Evolutionary conservation across 2,113 vertebrate genomes (phyloP).

Genomic region (Merops nubicus): DNA sequence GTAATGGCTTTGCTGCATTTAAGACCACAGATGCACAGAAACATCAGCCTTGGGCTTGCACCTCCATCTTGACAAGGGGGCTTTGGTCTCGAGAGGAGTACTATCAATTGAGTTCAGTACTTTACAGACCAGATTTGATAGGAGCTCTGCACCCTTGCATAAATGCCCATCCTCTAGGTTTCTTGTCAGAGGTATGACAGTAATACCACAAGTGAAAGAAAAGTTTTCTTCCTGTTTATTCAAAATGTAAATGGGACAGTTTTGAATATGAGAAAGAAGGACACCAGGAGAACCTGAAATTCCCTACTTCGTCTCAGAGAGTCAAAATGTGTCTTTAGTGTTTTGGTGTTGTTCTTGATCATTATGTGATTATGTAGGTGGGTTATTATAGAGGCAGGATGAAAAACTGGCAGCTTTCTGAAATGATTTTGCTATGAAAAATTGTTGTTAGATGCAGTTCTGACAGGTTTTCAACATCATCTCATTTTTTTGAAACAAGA

Average conservation of each 20-base stretch:
- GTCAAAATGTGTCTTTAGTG: background rate
- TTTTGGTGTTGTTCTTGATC: background rate
- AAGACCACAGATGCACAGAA: background rate
- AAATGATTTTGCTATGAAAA: background rate
- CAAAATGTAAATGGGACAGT: background rate
- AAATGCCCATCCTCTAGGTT: background rate
- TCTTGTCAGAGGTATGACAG: background rate
- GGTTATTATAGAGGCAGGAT: background rate
- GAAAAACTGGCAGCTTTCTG: background rate
- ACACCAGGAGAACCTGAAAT: background rate
- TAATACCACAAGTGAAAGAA: background rate
- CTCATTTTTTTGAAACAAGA: background rate
- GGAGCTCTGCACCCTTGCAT: background rate
- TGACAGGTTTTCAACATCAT: background rate
- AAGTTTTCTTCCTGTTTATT: background rate
- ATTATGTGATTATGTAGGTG: background rate
- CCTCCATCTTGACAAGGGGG: background rate
- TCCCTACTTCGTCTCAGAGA: background rate
- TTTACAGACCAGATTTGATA: background rate
- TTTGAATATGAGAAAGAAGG: background rate
- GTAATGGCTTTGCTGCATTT: background rate
- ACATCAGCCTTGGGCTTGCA: background rate
- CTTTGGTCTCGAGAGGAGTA: background rate
- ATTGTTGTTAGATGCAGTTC: background rate
- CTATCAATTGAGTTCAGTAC: background rate